A percentile compares a stretch with the other conserved stretches of the same genome.
Evolutionary conservation across 2,888 invertebrate genomes (phyloP).

Genomic region (Apamea sordens): DNA sequence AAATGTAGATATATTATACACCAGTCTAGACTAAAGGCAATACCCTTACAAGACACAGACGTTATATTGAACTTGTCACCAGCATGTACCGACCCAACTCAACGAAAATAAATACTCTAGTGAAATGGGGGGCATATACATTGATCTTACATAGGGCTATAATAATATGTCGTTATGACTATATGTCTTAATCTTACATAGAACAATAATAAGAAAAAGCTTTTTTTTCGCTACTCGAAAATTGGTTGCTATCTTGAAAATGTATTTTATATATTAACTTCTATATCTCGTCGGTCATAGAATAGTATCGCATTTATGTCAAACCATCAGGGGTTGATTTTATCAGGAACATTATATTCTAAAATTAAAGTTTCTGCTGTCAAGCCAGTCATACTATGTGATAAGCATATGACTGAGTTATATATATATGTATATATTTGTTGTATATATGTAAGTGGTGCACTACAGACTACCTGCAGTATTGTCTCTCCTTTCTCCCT

Average conservation of each 20-base stretch:
- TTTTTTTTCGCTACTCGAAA: not conserved
- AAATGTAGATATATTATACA: constrained; percentile 14
- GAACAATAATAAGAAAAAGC: not conserved
- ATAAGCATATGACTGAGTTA: too few species aligned
- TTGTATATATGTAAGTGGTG: too few species aligned
- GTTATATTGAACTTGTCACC: constrained; percentile 48
- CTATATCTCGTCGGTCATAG: not conserved
- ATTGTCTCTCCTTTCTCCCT: too few species aligned
- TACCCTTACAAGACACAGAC: constrained; percentile 20
- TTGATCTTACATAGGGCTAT: not conserved
- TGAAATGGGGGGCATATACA: constrained; percentile 2
- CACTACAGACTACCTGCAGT: too few species aligned
- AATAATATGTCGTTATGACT: too few species aligned
- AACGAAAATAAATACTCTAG: constrained; percentile 9
- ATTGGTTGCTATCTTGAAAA: not conserved
- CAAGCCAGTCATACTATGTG: not conserved
- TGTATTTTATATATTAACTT: not conserved
- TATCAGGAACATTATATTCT: not conserved
- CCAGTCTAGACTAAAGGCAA: constrained; percentile 39
- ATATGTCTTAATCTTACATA: not conserved
- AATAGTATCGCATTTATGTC: not conserved
- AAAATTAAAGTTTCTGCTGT: not conserved
- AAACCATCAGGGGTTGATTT: not conserved
- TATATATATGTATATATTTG: too few species aligned
- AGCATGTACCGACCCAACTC: constrained; percentile 44